These are phyloP conservation scores for Danio tinwini DNA, from an alignment of 2,797 vertebrate genomes.

Conservation along the genomic window DNA sequence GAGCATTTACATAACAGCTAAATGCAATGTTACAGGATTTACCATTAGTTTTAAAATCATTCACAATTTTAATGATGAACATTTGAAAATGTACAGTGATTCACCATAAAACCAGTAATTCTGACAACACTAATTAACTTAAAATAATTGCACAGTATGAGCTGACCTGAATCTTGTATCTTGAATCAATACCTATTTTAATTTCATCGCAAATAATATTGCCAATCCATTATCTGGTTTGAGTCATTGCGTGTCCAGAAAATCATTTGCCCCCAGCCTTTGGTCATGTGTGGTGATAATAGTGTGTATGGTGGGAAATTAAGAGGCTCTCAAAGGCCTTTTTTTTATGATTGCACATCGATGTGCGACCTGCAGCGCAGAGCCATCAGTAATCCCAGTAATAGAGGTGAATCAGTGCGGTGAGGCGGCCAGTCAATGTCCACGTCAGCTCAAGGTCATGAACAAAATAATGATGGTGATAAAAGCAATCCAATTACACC, in stretches of 20 bases:
- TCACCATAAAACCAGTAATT: no score
- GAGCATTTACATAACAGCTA: no score
- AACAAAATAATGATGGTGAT: constrained; percentile 69
- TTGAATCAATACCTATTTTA: constrained; percentile 34
- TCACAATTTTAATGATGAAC: no score
- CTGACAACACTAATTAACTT: no score
- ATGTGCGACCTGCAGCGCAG: constrained; percentile 54
- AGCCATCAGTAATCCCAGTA: constrained; percentile 55
- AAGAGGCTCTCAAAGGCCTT: constrained; percentile 18
- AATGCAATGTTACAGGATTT: no score
- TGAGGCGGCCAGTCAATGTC: constrained; percentile 70
- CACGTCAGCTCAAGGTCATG: constrained; percentile 76
- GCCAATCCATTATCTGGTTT: constrained; percentile 21
- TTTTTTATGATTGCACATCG: constrained; percentile 55
- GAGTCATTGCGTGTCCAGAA: constrained; percentile 19
- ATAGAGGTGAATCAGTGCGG: constrained; percentile 49
- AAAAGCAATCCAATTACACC: constrained; percentile 65
- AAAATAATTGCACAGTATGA: no score
- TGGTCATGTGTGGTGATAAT: constrained; percentile 57
- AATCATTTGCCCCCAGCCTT: constrained; percentile 28
- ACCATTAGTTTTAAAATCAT: no score
- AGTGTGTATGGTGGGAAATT: constrained; percentile 35
- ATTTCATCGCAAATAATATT: constrained; percentile 30
- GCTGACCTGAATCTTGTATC: no score
- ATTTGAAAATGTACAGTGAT: no score